Base-by-base conservation (phyloP, 2,113 vertebrate genomes). In the Anser cygnoides region DNA sequence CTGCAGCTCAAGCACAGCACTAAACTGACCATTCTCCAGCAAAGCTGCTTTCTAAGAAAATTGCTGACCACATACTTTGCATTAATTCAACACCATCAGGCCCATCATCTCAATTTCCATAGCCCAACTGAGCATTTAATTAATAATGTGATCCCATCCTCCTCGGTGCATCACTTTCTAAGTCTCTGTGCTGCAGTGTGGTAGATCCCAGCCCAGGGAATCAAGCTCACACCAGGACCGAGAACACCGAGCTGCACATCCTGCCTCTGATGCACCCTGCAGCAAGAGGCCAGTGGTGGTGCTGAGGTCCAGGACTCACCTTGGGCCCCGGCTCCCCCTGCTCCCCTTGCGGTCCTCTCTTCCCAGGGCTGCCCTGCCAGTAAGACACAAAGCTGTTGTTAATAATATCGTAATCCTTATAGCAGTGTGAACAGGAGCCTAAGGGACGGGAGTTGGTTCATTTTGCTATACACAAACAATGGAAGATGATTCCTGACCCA, bases 351-450 rank as follows among this genome's bases (percentile, higher is more conserved):
- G 98, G 97, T 31, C 99, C 98, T 19, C 97, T 98, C 80, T 97
- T 97, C 71, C 99, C 99, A 3, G 99, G 99, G 75, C 95, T 98
- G 58, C 99, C 99, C 99, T 99, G 95, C 35, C 72, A 79, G 88
- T 20, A 52, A 59, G 49, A 79, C 23, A 73, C 74, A 95, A 78
- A 90, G 35, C 11, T 59, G 46, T 12, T 25, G 6, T 92, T 73
- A 72, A 0, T 2, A 79, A 41, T 20, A 46, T 8, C 10, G 61
- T 46, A 10, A 26, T 4, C 14, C 19, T 62, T 44, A 50, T 1
- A 13, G 21, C 16, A 19, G 33, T 41, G 28, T 7, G 15, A 33
- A 29, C 39, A 41, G 12, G 22, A 68, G 35, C 76, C 43, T 1
- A 6, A 10, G 37, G 66, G 25, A 13, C 46, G 65, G 74, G 46